Conservation (phyloP, 2,888 invertebrate genomes). For the Eupithecia abbreviata region DNA sequence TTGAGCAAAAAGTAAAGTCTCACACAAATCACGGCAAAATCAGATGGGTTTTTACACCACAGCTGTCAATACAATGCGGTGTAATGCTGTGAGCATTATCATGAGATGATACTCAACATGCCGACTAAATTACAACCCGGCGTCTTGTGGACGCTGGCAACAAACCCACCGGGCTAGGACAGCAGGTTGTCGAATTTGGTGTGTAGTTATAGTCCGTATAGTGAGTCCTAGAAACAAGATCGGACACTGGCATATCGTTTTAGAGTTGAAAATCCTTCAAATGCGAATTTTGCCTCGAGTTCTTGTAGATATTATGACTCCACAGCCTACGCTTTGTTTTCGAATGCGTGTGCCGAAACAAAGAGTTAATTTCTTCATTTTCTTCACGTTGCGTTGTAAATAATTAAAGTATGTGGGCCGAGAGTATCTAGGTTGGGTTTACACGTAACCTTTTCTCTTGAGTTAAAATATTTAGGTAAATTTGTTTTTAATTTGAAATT, state of each 20-base stretch:
- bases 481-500: neutral
- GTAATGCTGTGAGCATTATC: neutral
- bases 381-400: constrained; percentile 41
- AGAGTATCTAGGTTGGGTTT: constrained; percentile 6
- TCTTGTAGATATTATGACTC: constrained; percentile 11
- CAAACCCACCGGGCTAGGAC: too few relatives aligned
- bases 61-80: neutral
- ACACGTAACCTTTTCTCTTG: neutral
- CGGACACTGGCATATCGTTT: neutral
- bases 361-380: constrained; percentile 62
- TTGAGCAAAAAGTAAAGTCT: neutral
- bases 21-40: neutral
- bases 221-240: neutral
- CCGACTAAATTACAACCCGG: neutral
- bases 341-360: constrained; percentile 50
- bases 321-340: constrained; percentile 47
- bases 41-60: neutral
- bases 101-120: neutral
- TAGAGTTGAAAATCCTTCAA: neutral
- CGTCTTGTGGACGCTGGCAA: neutral
- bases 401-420: constrained; percentile 37
- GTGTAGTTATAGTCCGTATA: neutral
- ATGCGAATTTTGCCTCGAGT: neutral
- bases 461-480: neutral
- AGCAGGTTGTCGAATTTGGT: neutral